These are phyloP conservation scores for Neomorphus geoffroyi DNA, from an alignment of 2,797 vertebrate genomes.

Conservation along the genomic window DNA sequence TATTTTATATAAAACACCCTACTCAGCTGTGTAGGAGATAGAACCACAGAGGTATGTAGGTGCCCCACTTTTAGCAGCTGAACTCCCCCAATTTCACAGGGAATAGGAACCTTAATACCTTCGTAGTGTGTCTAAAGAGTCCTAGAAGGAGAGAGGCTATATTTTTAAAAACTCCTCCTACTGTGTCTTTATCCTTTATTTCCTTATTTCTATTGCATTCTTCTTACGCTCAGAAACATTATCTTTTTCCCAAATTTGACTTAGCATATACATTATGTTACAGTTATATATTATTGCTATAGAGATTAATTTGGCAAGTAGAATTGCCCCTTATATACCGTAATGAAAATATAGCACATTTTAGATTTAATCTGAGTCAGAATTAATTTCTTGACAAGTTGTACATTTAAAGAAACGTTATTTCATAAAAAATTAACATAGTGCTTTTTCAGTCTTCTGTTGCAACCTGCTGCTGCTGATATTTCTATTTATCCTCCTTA, in stretches of 20 bases:
- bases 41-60: not conserved
- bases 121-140: not conserved
- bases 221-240: not conserved
- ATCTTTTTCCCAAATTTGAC: not conserved
- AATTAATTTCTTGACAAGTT: conserved; percentile 41
- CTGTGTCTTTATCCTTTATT: not conserved
- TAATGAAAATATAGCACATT: conserved; percentile 46
- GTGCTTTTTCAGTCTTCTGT: conserved; percentile 56
- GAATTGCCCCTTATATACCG: not conserved
- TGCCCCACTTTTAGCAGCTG: not conserved
- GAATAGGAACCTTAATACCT: not conserved
- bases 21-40: not conserved
- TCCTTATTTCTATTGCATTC: not conserved
- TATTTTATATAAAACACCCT: not conserved
- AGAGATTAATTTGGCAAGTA: conserved; percentile 20
- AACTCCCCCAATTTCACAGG: not conserved
- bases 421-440: conserved; percentile 31
- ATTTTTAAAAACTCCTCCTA: not conserved
- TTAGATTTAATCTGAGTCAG: conserved; percentile 35
- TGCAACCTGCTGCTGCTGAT: conserved; percentile 62
- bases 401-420: not conserved
- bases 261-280: not conserved
- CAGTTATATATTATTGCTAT: not conserved
- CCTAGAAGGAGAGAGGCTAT: not conserved
- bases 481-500: conserved; percentile 35